phyloP scores from a whole-genome alignment of 2,797 vertebrate species.

The Miichthys miiuy region DNA sequence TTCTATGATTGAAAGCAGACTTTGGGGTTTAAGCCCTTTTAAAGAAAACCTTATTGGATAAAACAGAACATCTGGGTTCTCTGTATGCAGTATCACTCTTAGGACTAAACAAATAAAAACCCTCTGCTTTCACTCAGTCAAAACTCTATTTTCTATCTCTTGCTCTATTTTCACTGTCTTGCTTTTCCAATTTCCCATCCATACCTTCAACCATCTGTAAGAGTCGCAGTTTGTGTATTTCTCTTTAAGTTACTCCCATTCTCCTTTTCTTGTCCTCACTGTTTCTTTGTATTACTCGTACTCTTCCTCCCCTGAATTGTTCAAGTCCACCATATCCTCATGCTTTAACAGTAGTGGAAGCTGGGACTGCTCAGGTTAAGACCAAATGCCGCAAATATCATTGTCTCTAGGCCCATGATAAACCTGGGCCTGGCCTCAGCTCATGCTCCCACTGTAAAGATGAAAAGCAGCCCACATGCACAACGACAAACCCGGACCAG shows the following conservation, averaged over 20 bases:
- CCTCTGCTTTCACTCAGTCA: constrained; percentile 60
- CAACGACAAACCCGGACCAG: constrained; percentile 60
- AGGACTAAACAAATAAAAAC: constrained; percentile 69
- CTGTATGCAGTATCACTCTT: constrained; percentile 59
- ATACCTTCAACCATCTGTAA: constrained; percentile 36
- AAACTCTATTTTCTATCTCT: constrained; percentile 45
- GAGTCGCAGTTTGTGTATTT: constrained; percentile 50
- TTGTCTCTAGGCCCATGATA: constrained; percentile 62
- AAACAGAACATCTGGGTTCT: constrained; percentile 81
- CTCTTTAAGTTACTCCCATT: constrained; percentile 38
- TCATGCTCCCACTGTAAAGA: constrained; percentile 59
- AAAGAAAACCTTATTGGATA: constrained; percentile 78
- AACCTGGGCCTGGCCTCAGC: constrained; percentile 59
- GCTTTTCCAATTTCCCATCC: constrained; percentile 50
- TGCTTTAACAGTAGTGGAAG: constrained; percentile 62
- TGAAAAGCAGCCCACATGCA: constrained; percentile 71
- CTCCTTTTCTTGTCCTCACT: constrained; percentile 22
- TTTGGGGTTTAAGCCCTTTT: constrained; percentile 75
- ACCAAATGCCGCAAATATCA: constrained; percentile 60
- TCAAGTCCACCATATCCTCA: constrained; percentile 45
- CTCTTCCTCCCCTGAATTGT: constrained; percentile 40
- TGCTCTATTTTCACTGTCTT: constrained; percentile 42
- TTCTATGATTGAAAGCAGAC: constrained; percentile 79
- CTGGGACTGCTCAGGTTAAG: constrained; percentile 57
- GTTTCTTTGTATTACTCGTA: constrained; percentile 21